A percentile compares a stretch with the other conserved stretches of the same genome.
phyloP scores from a whole-genome alignment of 2,113 vertebrate species.

The Bufo bufo region DNA sequence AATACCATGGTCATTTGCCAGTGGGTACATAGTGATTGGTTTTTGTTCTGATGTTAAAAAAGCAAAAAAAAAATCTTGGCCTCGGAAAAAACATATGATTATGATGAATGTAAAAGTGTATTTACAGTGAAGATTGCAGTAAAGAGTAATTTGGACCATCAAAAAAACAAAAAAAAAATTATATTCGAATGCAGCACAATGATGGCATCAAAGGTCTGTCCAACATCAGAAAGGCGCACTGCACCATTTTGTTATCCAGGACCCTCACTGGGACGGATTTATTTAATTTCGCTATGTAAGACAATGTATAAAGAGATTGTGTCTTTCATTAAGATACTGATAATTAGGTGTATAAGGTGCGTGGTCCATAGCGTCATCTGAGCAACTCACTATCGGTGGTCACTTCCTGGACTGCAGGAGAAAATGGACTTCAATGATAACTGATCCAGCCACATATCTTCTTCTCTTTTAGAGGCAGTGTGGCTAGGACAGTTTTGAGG shows the following conservation, averaged over 20 bases:
- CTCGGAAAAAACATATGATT: conserved; percentile 17
- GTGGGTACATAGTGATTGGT: conserved; percentile 31
- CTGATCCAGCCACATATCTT: too few species aligned
- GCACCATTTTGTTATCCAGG: background rate
- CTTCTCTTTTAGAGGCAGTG: too few species aligned
- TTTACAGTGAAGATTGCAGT: conserved; percentile 25
- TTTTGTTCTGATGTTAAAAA: conserved; percentile 30
- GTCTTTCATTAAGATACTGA: background rate
- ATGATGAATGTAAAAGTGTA: conserved; percentile 42
- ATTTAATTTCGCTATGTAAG: background rate
- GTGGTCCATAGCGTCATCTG: background rate
- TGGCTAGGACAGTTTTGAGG: too few species aligned
- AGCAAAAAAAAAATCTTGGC: conserved; percentile 28
- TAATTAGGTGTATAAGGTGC: background rate
- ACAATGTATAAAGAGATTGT: background rate
- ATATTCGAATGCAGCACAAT: background rate
- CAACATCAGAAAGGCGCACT: background rate
- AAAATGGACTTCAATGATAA: too few species aligned
- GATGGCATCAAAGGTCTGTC: conserved; percentile 5
- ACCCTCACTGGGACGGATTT: background rate
- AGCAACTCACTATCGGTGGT: too few species aligned
- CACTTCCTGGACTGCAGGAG: background rate
- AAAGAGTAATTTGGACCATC: background rate
- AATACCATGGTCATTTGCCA: conserved; percentile 35
- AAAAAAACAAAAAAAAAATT: background rate